phyloP scores from a whole-genome alignment of 2,113 vertebrate species.

The Eclectus roratus region DNA sequence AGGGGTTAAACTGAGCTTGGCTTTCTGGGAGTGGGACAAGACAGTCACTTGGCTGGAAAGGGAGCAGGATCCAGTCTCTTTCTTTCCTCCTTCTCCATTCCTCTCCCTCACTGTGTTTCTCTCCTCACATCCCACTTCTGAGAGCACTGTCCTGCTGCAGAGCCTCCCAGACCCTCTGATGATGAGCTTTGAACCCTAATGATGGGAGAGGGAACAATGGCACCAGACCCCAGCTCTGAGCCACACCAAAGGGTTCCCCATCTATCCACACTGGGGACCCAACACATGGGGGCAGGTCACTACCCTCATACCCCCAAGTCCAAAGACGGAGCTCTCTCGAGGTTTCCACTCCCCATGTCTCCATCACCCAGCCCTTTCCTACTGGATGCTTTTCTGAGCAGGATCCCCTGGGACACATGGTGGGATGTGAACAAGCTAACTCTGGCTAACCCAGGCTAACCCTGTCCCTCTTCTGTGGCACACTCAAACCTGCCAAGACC shows the following conservation, averaged over 20 bases:
- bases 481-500: background rate
- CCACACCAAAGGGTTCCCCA: fast-evolving
- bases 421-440: background rate
- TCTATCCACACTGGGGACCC: background rate
- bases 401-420: fast-evolving
- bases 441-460: background rate
- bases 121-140: background rate
- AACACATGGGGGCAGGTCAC: background rate
- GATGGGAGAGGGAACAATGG: background rate
- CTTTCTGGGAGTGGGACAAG: background rate
- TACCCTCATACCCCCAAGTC: background rate
- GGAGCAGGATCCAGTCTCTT: background rate
- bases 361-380: background rate
- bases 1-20: background rate
- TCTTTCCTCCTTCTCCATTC: background rate
- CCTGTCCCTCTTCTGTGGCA: background rate
- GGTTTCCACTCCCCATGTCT: background rate
- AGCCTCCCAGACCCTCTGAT: fast-evolving
- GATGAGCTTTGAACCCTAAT: background rate
- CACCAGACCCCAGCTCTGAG: background rate
- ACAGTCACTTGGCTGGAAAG: background rate
- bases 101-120: background rate
- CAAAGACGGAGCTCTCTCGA: background rate
- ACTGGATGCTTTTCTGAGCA: background rate
- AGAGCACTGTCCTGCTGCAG: background rate